These are phyloP conservation scores for Mercenaria mercenaria DNA, from an alignment of 1,140 invertebrate genomes.

Conservation along the genomic window DNA sequence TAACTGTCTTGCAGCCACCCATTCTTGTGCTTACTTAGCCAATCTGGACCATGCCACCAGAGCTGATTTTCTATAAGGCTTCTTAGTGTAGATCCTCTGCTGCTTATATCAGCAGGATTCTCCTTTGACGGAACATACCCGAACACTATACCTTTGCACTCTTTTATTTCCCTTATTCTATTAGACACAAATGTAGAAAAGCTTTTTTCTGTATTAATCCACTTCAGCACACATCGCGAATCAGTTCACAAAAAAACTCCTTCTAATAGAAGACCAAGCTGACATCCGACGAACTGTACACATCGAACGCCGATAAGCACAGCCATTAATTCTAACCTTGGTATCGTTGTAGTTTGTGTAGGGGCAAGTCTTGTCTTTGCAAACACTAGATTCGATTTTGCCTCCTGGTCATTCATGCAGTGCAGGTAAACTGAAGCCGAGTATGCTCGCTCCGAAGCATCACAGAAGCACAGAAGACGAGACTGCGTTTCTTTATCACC, in stretches of 20 bases:
- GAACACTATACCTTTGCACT: background rate
- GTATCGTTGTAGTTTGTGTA: background rate
- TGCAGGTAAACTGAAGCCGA: background rate
- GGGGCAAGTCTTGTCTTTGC: constrained; percentile 18
- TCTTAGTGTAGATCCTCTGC: background rate
- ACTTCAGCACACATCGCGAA: constrained; percentile 11
- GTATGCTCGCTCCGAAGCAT: constrained; percentile 33
- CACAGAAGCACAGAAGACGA: constrained; percentile 28
- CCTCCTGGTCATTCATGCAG: too few relatives aligned
- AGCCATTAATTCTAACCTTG: constrained; percentile 6
- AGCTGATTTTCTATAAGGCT: background rate
- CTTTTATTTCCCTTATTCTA: background rate
- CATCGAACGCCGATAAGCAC: background rate
- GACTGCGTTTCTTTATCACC: too few relatives aligned
- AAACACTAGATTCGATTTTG: background rate
- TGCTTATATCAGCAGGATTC: background rate
- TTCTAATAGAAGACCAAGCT: background rate
- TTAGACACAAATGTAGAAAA: constrained; percentile 2
- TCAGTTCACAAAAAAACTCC: background rate
- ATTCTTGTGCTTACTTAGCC: background rate
- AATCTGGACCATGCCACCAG: constrained; percentile 8
- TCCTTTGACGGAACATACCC: constrained; percentile 9
- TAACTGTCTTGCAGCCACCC: background rate
- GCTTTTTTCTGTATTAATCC: background rate
- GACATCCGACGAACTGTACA: background rate